A percentile compares a stretch with the other conserved stretches of the same genome.
Evolutionary conservation across 2,797 vertebrate genomes (phyloP).

Genomic region (Gastrophryne carolinensis): DNA sequence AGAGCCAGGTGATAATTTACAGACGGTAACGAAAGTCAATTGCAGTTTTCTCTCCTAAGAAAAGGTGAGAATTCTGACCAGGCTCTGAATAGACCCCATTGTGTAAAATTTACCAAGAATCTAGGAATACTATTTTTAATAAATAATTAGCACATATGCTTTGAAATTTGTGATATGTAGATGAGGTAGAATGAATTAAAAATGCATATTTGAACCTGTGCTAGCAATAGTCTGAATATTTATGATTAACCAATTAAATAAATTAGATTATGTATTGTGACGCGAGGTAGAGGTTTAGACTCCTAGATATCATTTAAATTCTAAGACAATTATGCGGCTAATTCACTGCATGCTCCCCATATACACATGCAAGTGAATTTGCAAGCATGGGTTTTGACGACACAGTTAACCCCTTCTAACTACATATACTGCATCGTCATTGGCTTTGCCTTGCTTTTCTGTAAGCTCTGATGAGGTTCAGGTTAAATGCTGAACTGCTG

Average conservation of each 20-base stretch:
- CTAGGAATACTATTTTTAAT: too few relatives aligned
- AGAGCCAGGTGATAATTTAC: too few relatives aligned
- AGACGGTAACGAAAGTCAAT: too few relatives aligned
- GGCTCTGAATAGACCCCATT: too few relatives aligned
- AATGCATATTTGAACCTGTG: not conserved
- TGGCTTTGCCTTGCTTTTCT: not conserved
- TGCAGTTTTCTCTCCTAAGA: too few relatives aligned
- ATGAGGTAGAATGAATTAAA: not conserved
- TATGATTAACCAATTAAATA: not conserved
- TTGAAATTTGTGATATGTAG: not conserved
- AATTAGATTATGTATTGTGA: not conserved
- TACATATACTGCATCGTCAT: not conserved
- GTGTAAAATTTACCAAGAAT: too few relatives aligned
- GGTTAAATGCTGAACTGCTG: conserved; percentile 27
- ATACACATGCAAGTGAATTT: conserved; percentile 23
- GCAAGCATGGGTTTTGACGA: not conserved
- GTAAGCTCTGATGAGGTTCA: not conserved
- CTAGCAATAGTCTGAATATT: not conserved
- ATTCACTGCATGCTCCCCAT: conserved; percentile 2
- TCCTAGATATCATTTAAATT: conserved; percentile 6
- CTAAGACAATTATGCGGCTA: not conserved
- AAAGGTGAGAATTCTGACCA: too few relatives aligned
- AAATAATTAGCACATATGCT: too few relatives aligned
- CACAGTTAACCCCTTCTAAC: conserved; percentile 29
- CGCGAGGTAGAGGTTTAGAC: not conserved